Conservation (phyloP, 2,888 invertebrate genomes). For the Melanargia galathea region DNA sequence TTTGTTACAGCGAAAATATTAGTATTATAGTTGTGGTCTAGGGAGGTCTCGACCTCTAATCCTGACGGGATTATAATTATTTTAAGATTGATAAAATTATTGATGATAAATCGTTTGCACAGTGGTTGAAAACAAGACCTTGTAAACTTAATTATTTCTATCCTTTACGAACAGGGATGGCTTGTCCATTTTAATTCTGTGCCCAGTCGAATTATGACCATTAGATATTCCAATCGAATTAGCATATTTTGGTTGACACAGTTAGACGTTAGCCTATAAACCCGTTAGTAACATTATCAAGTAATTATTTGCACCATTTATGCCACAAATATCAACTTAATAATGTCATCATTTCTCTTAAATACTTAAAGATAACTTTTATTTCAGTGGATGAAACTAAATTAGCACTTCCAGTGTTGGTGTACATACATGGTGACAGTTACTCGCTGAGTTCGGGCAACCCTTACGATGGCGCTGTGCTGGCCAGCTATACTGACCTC, state of each 20-base stretch:
- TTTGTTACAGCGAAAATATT: too few relatives aligned
- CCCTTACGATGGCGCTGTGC: constrained; percentile 96
- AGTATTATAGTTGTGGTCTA: too few relatives aligned
- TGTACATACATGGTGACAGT: constrained; percentile 93
- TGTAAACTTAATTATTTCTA: not conserved
- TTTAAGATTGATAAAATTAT: not conserved
- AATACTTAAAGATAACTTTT: constrained; percentile 21
- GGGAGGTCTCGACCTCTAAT: too few relatives aligned
- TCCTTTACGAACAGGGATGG: not conserved
- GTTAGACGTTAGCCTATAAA: too few relatives aligned
- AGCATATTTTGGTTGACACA: too few relatives aligned
- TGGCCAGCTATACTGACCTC: constrained; percentile 94
- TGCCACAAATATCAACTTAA: not conserved
- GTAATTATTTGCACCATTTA: not conserved
- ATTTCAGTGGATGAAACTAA: constrained; percentile 81
- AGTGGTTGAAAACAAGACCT: not conserved
- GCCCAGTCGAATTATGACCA: not conserved
- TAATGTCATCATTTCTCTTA: not conserved
- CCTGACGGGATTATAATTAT: not conserved
- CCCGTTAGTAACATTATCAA: too few relatives aligned
- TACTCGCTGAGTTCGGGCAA: constrained; percentile 97
- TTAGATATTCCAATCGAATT: too few relatives aligned
- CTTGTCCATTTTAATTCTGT: not conserved
- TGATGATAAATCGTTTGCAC: not conserved
- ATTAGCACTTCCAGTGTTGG: constrained; percentile 86